Evolutionary conservation across 2,888 invertebrate genomes (phyloP).

Genomic region (Chaetogeoica ovagalla): DNA sequence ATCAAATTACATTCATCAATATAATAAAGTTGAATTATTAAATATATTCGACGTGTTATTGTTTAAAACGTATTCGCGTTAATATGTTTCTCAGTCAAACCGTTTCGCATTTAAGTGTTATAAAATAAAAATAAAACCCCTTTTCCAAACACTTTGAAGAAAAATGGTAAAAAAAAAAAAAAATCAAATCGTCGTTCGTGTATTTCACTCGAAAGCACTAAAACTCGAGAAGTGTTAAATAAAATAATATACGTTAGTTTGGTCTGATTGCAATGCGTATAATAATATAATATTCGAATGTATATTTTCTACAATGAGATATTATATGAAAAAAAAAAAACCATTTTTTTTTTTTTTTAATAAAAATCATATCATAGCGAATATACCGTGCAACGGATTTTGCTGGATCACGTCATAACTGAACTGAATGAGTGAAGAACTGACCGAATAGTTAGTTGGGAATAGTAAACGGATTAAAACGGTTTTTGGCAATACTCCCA

Average conservation of each 20-base stretch:
- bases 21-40: not conserved
- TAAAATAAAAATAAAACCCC: constrained; percentile 4
- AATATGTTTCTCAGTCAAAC: not conserved
- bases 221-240: constrained; percentile 10
- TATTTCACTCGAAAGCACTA: not conserved
- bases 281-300: not conserved
- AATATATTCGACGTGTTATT: too few species aligned
- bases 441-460: constrained; percentile 23
- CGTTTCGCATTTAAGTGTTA: not conserved
- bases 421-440: constrained; percentile 43
- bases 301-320: not conserved
- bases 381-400: constrained; percentile 30
- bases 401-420: constrained; percentile 38
- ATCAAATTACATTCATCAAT: not conserved
- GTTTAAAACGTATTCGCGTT: too few species aligned
- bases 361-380: constrained; percentile 1
- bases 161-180: not conserved
- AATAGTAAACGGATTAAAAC: constrained; percentile 42
- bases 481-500: constrained; percentile 13
- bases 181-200: not conserved
- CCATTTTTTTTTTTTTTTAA: too few species aligned
- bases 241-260: not conserved
- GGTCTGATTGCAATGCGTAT: not conserved
- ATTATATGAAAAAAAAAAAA: constrained; percentile 6
- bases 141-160: not conserved